Evolutionary conservation across 2,113 vertebrate species (phyloP), one percentile per base, ranked within the genome.

Genomic region (Tiliqua scincoides): DNA sequence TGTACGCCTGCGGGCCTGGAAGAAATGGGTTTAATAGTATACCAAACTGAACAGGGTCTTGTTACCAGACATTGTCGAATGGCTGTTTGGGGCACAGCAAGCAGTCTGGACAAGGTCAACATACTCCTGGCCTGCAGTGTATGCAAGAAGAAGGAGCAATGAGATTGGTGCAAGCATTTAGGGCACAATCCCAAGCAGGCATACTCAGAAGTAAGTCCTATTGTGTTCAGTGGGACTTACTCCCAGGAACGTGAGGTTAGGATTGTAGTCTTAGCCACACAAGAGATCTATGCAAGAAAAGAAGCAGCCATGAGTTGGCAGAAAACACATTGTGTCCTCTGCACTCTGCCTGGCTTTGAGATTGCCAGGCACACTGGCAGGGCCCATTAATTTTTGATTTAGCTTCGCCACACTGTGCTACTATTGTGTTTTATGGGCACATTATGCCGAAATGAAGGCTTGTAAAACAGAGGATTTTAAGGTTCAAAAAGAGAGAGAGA

Each of bases 361-460:
- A 79, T 74, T 91, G 85, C 89, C 89, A 57, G 80, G 75, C 65
- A 57, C 10, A 23, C 87, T 91, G 91, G 91, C 91, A 95, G 89
- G 95, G 89, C 37, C 93, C 94, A 95, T 95, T 95, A 95, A 95
- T 92, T 95, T 95, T 94, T 95, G 95, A 95, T 95, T 95, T 95
- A 94, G 92, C 90, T 54, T 91, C 82, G 93, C 88, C 88, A 65
- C 32, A 91, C 92, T 94, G 93, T 84, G n/a, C 87, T 95, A 92
- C 89, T 88, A 0, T 91, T 90, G 90, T 95, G 89, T 89, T 95
- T 95, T 95, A 95, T 91, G 92, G 83, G 94, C 89, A 85, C 54
- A 85, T 95, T 94, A 92, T 85, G 63, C 86, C 88, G 89, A 90
- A 87, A 91, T 89, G 91, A 92, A 92, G 91, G 90, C 91, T 91